Conservation (phyloP, 2,888 invertebrate genomes). For the Melanostoma mellinum region DNA sequence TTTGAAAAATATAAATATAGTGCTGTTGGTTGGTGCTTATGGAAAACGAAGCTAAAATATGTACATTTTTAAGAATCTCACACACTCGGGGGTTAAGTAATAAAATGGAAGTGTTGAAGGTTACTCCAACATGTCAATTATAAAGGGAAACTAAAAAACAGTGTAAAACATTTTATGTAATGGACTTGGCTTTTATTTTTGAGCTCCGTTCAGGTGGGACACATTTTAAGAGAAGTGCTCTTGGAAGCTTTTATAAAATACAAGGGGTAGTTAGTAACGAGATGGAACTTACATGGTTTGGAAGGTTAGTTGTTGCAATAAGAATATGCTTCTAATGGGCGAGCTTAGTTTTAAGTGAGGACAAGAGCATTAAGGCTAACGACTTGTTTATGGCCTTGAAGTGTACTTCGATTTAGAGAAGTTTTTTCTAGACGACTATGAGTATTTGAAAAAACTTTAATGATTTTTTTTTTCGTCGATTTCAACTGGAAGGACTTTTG, state of each 20-base stretch:
- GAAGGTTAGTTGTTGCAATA: neutral
- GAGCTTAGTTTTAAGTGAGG: too few relatives aligned
- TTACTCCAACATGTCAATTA: conserved; percentile 26
- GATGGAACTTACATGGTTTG: neutral
- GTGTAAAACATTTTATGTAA: conserved; percentile 30
- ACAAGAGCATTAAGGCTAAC: too few relatives aligned
- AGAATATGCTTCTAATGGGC: neutral
- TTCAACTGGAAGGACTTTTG: too few relatives aligned
- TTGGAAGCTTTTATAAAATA: conserved; percentile 10
- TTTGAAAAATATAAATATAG: conserved; percentile 6
- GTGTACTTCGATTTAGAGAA: too few relatives aligned
- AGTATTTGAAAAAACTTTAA: too few relatives aligned
- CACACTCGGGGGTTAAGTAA: neutral
- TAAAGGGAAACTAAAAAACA: conserved; percentile 23
- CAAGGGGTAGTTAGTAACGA: neutral
- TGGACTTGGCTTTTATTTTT: conserved; percentile 12
- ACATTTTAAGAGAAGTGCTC: conserved; percentile 1
- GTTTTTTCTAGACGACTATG: too few relatives aligned
- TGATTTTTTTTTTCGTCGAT: too few relatives aligned
- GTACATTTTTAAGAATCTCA: conserved; percentile 17
- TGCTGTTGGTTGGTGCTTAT: conserved; percentile 1
- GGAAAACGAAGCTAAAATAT: neutral
- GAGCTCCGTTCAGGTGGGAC: neutral
- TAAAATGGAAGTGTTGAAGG: conserved; percentile 19
- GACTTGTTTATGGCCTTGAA: too few relatives aligned